Evolutionary conservation across 2,888 invertebrate genomes (phyloP).

Genomic region (Phorcus lineatus): DNA sequence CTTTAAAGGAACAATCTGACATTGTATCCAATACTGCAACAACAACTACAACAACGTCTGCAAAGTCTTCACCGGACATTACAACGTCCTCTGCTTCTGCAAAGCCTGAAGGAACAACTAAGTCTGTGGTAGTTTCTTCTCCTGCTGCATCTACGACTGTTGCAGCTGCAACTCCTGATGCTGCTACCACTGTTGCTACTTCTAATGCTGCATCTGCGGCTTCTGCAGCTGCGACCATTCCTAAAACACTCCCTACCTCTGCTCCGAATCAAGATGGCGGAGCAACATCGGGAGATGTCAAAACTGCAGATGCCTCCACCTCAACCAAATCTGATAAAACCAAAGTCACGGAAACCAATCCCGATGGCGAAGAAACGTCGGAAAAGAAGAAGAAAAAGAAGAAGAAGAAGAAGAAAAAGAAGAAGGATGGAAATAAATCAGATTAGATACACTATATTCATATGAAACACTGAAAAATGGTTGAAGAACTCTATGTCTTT

Average conservation of each 20-base stretch:
- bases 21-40: not conserved
- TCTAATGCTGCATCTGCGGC: not conserved
- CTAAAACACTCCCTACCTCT: not conserved
- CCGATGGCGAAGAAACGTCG: too few species aligned
- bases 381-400: not conserved
- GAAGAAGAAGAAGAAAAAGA: conserved; percentile 15
- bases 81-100: not conserved
- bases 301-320: too few species aligned
- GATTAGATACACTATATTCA: not conserved
- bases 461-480: too few species aligned
- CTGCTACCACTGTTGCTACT: not conserved
- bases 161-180: not conserved
- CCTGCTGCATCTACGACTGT: not conserved
- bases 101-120: not conserved
- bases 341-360: too few species aligned
- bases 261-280: not conserved
- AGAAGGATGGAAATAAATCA: not conserved
- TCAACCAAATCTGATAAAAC: too few species aligned
- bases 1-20: too few species aligned
- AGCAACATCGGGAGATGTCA: not conserved
- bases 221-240: not conserved
- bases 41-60: not conserved
- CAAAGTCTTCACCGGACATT: not conserved
- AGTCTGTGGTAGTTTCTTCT: not conserved
- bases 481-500: too few species aligned